Evolutionary conservation across 2,888 invertebrate species (phyloP).

Genomic region (Orchesella flavescens): DNA sequence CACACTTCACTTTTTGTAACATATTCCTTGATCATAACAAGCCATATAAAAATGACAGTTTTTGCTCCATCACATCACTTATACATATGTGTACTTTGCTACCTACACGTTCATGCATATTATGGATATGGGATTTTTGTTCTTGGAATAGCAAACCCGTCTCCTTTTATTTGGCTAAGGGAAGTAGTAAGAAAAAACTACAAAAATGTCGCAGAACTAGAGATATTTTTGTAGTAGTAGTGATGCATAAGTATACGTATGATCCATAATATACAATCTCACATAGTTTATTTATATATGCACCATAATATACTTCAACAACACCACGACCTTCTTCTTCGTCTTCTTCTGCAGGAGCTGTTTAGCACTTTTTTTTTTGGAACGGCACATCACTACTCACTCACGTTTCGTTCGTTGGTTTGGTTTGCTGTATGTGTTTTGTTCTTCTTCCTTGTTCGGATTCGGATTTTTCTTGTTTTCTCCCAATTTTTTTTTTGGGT

Average conservation of each 20-base stretch:
- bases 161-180: no score
- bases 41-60: slow-evolving; percentile 37
- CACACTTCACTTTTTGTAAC: slow-evolving; percentile 23
- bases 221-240: slow-evolving; percentile 6
- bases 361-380: background rate
- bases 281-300: slow-evolving; percentile 24
- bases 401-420: slow-evolving; percentile 10
- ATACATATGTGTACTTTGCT: slow-evolving; percentile 21
- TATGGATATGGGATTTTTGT: no score
- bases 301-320: background rate
- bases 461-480: slow-evolving; percentile 5
- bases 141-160: slow-evolving; percentile 14
- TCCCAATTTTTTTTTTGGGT: background rate
- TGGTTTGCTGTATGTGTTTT: background rate
- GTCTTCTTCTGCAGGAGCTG: background rate
- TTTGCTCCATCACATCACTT: slow-evolving; percentile 23
- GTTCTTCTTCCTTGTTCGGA: slow-evolving; percentile 19
- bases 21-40: slow-evolving; percentile 37
- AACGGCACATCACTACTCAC: slow-evolving; percentile 42
- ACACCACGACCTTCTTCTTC: background rate
- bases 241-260: slow-evolving; percentile 6
- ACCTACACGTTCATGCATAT: no score
- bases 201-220: slow-evolving; percentile 6
- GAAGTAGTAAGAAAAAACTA: background rate
- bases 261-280: slow-evolving; percentile 11